Evolutionary conservation across 2,888 invertebrate genomes (phyloP).

Genomic region (Euphydryas editha): DNA sequence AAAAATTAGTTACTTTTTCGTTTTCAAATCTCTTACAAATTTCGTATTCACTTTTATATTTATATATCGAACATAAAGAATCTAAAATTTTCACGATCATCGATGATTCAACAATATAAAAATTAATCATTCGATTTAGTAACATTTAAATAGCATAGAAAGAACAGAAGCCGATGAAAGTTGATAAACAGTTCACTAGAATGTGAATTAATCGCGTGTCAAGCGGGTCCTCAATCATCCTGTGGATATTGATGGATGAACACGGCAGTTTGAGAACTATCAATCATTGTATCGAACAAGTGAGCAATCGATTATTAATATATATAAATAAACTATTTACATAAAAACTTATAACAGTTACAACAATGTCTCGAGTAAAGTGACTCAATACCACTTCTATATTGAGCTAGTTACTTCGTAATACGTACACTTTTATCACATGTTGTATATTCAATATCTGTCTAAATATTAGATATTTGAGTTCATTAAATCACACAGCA

Average conservation of each 20-base stretch:
- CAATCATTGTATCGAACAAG: slow-evolving; percentile 34
- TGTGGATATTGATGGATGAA: slow-evolving; percentile 38
- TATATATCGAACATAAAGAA: too few relatives aligned
- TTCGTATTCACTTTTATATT: too few relatives aligned
- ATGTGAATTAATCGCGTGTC: slow-evolving; percentile 39
- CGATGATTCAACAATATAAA: background rate
- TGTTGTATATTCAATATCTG: background rate
- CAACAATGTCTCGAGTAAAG: background rate
- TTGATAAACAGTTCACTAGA: slow-evolving; percentile 15
- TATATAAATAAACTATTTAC: slow-evolving; percentile 3
- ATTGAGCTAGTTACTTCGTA: too few relatives aligned
- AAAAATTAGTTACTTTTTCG: too few relatives aligned
- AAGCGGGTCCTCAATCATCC: slow-evolving; percentile 38
- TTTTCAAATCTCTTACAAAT: too few relatives aligned
- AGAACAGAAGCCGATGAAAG: slow-evolving; percentile 13
- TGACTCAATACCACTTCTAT: too few relatives aligned
- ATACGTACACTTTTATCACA: too few relatives aligned
- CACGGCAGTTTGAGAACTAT: slow-evolving; percentile 37
- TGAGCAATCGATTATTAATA: slow-evolving; percentile 25
- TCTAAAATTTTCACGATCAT: too few relatives aligned
- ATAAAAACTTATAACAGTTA: background rate
- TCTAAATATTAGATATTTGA: background rate
- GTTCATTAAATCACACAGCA: slow-evolving; percentile 3
- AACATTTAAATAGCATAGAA: background rate
- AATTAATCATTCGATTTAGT: background rate